Base-by-base conservation (phyloP, 1,140 invertebrate genomes). In the Drosophila prosaltans region DNA sequence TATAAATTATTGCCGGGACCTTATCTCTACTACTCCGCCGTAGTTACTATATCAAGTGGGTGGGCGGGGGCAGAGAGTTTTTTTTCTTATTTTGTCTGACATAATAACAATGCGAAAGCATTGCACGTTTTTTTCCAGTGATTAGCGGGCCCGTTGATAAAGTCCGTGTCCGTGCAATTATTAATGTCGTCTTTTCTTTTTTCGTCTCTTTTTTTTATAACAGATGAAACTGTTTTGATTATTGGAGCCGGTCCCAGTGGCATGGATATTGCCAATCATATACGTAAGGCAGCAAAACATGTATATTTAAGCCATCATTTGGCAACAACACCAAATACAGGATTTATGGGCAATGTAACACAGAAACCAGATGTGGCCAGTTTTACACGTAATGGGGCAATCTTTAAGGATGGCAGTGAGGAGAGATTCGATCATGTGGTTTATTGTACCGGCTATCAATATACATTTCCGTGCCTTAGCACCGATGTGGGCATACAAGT, bases 191-290 rank as follows among this genome's bases (percentile, higher is more conserved):
- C 26, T 6, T n/a, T 9, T 21, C 36, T 24, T 16, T n/a, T 59
- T 64, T 2, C n/a, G 2, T 3, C 8, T 39, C 41, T 7, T 10
- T 1, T 16, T 30, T 60, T 59, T 48, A 24, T 41, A 28, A 5
- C 61, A 91, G 91, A 69, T 78, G 69, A 91, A 69, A 82, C 74
- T 7, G 97, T 98, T 0, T 93, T 97, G 0, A 94, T 98, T 30
- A 92, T 98, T 32, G 98, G 98, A 3, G 97, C 96, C 30, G 97
- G 97, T 6, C 95, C 97, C 5, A 98, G 97, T n/a, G 97, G 97
- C 30, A 94, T 96, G 94, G 97, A 98, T 92, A 95, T 98, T 54
- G 94, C 96, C 0, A 88, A 97, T 54, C 97, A 98, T 84, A 94
- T 98, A 69, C 94, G 95, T 36, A 82, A 90, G 24, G 94, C 94